Base-by-base conservation (phyloP, 2,113 vertebrate genomes). In the Lycaon pictus region DNA sequence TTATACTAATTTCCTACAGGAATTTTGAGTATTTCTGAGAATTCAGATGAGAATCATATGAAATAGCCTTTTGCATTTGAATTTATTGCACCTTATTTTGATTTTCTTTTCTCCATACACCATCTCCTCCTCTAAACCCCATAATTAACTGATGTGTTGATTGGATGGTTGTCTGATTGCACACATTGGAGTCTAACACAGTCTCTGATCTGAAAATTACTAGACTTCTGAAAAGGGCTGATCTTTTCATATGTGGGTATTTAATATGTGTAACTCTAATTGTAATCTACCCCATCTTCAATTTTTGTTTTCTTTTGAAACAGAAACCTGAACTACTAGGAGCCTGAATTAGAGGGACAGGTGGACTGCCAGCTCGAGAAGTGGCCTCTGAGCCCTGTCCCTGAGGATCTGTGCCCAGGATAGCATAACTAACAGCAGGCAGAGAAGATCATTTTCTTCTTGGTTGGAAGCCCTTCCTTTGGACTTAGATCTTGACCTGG, bases 301-400 rank as follows among this genome's bases (percentile, higher is more conserved):
- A 53, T 90, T 97, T 97, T 97, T 91, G 23, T 94, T 98, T 97
- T 65, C 83, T 74, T 93, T 96, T 96, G 95, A 88, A 97, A 97
- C 67, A 97, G 86, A 98, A 97, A 84, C 65, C 74, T 96, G 81
- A 97, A 96, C 89, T 95, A 92, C 56, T 89, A 63, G 58, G 79
- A 89, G 51, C 71, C 79, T 95, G 72, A 95, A 83, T 97, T 96
- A 91, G 51, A 95, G 83, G 63, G 80, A 95, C 92, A 97, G 86
- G 92, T 96, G 83, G 86, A 96, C 87, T 60, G 74, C 81, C 93
- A 92, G 63, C 89, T 95, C 88, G 90, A 58, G 93, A 95, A 93
- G 86, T 86, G 55, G 55, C 95, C 82, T 97, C 92, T 95, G 92
- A 92, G 35, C 32, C 69, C 11, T 91, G 79, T 96, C 55, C 37